phyloP scores from a whole-genome alignment of 2,113 vertebrate species.

The Gavialis gangeticus region DNA sequence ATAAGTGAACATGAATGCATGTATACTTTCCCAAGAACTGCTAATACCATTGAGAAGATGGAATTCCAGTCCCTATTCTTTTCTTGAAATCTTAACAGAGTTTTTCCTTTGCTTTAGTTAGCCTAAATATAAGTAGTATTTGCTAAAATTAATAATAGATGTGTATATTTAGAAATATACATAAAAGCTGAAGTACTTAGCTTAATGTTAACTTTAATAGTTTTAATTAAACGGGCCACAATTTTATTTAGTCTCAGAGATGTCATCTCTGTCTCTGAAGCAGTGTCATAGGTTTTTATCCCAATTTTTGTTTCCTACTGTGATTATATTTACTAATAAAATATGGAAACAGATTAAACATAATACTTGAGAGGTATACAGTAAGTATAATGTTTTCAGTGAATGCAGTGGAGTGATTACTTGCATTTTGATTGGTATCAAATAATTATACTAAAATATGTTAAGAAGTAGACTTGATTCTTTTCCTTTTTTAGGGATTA shows the following conservation, averaged over 20 bases:
- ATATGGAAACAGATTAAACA: background rate
- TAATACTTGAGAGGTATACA: background rate
- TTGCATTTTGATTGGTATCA: background rate
- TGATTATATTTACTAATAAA: slow-evolving; percentile 6
- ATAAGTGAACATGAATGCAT: background rate
- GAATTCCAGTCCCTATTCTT: background rate
- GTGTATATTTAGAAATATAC: background rate
- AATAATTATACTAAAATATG: background rate
- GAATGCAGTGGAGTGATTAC: background rate
- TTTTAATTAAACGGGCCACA: background rate
- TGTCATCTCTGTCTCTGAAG: background rate
- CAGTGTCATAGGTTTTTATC: background rate
- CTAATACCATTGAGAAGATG: background rate
- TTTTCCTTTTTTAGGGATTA: slow-evolving; percentile 84
- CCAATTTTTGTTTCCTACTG: background rate
- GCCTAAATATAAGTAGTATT: background rate
- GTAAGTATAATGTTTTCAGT: background rate
- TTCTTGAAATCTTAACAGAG: background rate
- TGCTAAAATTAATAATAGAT: background rate
- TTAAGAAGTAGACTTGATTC: background rate
- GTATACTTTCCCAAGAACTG: background rate
- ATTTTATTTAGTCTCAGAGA: background rate
- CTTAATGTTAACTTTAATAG: background rate
- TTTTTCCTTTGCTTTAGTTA: background rate
- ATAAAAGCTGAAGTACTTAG: background rate